Evolutionary conservation across 2,113 vertebrate genomes (phyloP).

Genomic region (Scopus umbretta): DNA sequence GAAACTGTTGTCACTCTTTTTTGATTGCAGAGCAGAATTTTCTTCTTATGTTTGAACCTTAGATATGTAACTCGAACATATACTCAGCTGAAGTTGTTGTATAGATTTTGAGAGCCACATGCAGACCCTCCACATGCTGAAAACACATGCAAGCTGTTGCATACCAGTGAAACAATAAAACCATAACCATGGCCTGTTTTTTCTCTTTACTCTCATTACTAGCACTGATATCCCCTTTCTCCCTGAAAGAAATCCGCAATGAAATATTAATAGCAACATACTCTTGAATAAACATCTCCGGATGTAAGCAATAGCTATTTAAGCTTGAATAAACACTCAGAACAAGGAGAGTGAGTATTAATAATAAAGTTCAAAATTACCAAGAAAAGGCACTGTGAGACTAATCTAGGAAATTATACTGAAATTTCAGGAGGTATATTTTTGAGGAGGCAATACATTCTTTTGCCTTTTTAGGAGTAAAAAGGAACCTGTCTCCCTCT

Average conservation of each 20-base stretch:
- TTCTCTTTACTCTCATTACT: background rate
- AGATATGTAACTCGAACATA: background rate
- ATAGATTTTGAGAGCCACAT: background rate
- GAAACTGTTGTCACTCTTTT: background rate
- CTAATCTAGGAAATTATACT: background rate
- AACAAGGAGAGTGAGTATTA: background rate
- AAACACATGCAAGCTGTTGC: background rate
- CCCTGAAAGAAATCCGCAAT: background rate
- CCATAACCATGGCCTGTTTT: background rate
- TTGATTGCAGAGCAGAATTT: background rate
- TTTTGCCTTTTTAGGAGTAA: background rate
- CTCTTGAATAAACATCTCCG: background rate
- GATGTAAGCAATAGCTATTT: background rate
- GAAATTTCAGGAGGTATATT: background rate
- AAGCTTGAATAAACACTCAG: background rate
- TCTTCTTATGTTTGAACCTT: background rate
- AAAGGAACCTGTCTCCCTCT: conserved; percentile 61
- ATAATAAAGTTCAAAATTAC: background rate
- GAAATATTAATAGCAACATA: background rate
- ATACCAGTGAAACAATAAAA: background rate
- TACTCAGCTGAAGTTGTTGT: background rate
- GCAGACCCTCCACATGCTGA: background rate
- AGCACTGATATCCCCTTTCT: background rate
- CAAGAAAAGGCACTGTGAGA: background rate
- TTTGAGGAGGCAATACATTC: background rate